Evolutionary conservation across 2,113 vertebrate genomes (phyloP).

Genomic region (Cyanoliseus patagonus): DNA sequence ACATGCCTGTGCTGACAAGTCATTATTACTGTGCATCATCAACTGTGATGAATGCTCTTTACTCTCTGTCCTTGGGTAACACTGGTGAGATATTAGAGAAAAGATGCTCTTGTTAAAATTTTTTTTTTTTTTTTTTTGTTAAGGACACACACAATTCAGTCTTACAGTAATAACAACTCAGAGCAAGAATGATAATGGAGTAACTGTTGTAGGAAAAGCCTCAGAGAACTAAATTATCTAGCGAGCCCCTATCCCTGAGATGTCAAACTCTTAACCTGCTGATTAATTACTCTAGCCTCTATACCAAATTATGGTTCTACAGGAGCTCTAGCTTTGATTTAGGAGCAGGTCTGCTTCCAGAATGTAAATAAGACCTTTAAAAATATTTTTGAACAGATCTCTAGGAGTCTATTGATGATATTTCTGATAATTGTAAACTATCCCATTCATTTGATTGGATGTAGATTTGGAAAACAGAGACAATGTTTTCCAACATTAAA

Average conservation of each 20-base stretch:
- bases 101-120: neutral
- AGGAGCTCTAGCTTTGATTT: neutral
- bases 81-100: neutral
- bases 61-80: neutral
- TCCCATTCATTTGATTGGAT: neutral
- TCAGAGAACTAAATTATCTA: conserved; percentile 8
- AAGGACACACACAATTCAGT: neutral
- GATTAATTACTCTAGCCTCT: conserved; percentile 20
- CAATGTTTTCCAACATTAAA: neutral
- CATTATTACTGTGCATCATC: neutral
- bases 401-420: neutral
- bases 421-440: neutral
- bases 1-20: neutral
- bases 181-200: neutral
- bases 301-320: neutral
- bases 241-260: neutral
- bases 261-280: neutral
- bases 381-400: neutral
- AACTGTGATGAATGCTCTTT: neutral
- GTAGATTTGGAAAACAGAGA: neutral
- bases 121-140: neutral
- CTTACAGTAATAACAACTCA: neutral
- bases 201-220: neutral
- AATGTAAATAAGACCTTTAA: neutral
- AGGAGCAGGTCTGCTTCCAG: neutral